Base-by-base conservation (phyloP, 1,140 invertebrate species). In the Pomacea maculata region DNA sequence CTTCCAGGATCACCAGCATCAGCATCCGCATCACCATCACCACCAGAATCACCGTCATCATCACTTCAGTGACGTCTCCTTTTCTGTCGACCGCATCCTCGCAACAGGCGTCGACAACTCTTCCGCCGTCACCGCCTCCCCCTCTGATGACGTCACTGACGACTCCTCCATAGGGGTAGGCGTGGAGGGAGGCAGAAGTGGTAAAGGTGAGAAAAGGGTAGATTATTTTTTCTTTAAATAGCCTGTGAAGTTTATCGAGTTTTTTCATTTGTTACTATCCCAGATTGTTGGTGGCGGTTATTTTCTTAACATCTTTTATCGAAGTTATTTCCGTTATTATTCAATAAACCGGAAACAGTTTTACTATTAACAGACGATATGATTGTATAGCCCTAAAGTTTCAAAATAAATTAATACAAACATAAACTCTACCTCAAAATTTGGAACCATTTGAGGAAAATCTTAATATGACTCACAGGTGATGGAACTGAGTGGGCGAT, bases 81-180 rank as follows among this genome's bases (percentile, higher is more conserved):
- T 78, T 15, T 78, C 77, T 12, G 77, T 78, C 10, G 77, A 78
- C 34, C 77, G 77, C 11, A 78, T 78, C 19, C 61, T 78, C 54
- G 64, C 77, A 3, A 65, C 77, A n/a, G 67, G 67, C 21, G 21
- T 34, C 11, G 67, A 70, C 57, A 70, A 12, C 14, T 12, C 67
- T 14, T 57, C 73, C 21, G 17, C 29, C 12, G 12, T 25, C 25
- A 25, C 29, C 21, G 54, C 55, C 52, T 34, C 75, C 57, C 6
- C 75, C 17, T n/a, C 55, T 11, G 21, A 11, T 19, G n/a, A 19
- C 14, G 12, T n/a, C 21, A 25, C 54, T 29, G n/a, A 55, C 19
- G 45, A 55, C 55, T n/a, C 7, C 10, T 19, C 45, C 45, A 19
- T 52, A 17, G 73, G 45, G 3, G 54, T 15, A 10, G 55, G 73